Evolutionary conservation across 2,113 vertebrate species (phyloP).

Genomic region (Electrona antarctica): DNA sequence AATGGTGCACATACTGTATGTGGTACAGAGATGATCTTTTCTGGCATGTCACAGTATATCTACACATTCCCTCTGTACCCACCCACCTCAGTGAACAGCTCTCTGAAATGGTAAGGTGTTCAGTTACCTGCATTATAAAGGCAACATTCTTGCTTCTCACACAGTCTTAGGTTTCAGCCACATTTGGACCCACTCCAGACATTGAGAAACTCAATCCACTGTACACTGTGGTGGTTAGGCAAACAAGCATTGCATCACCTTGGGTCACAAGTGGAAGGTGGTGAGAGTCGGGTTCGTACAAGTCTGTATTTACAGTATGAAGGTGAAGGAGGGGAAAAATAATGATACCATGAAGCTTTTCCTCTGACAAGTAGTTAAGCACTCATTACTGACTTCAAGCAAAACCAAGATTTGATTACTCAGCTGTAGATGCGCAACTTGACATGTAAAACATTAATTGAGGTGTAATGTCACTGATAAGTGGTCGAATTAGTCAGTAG

Average conservation of each 20-base stretch:
- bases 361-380: constrained; percentile 31
- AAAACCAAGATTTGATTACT: constrained; percentile 37
- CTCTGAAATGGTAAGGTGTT: constrained; percentile 36
- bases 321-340: constrained; percentile 8
- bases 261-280: constrained; percentile 44
- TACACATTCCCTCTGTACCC: constrained; percentile 26
- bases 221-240: constrained; percentile 40
- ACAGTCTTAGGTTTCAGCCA: constrained; percentile 55
- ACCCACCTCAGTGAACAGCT: constrained; percentile 24
- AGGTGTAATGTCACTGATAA: constrained; percentile 9
- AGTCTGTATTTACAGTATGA: constrained; percentile 47
- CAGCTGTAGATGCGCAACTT: constrained; percentile 16
- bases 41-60: constrained; percentile 9
- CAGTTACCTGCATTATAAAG: constrained; percentile 60
- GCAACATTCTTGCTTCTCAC: constrained; percentile 58
- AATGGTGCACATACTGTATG: background rate
- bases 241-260: constrained; percentile 56
- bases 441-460: constrained; percentile 23
- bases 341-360: constrained; percentile 41
- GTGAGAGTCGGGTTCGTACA: constrained; percentile 47
- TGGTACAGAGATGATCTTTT: constrained; percentile 15
- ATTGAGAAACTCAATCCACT: constrained; percentile 52
- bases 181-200: constrained; percentile 62
- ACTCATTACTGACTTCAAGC: constrained; percentile 40
- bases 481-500: constrained; percentile 6